Evolutionary conservation across 2,888 invertebrate genomes (phyloP), one percentile per base, ranked within the genome.

Genomic region (Orchesellides sinensis): DNA sequence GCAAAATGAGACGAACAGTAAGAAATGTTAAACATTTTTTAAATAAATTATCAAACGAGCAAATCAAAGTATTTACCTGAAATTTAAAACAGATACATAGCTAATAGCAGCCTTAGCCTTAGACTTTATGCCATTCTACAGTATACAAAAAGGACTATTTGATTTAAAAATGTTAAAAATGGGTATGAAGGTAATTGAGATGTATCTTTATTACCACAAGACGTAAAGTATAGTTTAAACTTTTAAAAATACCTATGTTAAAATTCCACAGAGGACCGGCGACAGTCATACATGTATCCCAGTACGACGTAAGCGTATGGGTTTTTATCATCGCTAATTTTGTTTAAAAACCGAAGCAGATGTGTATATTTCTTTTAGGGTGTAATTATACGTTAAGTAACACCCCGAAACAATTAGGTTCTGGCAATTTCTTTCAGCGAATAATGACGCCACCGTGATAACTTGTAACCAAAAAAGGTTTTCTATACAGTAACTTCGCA

Each of bases 71-170:
- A 61, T 63, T 74, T 74, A 74, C 63, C 74, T 74, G 74, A 74
- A 54, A 63, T 25, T 72, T 59, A 72, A 23, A 72, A 49, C 29
- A 32, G n/a, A 59, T 45, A 59, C 32, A 63, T 21, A 75, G 65
- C 66, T 54, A 66, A 23, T 66, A 66, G 75, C 54, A 75, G 75
- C 75, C 75, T 74, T 74, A 74, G 74, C 63, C 74, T 65, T 75
- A 74, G 74, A 74, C 74, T 74, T 52, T 35, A 72, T 49, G 40
- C 27, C 27, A 27, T n/a, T 27, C n/a, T n/a, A n/a, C n/a, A n/a
- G n/a, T n/a, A n/a, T n/a, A n/a, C n/a, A n/a, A n/a, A n/a, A n/a
- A n/a, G n/a, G n/a, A n/a, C n/a, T n/a, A n/a, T n/a, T n/a, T n/a
- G n/a, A n/a, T n/a, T n/a, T n/a, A n/a, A n/a, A n/a, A n/a, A n/a